Conservation (phyloP, 2,888 invertebrate genomes). For the Diarsia dahlii region DNA sequence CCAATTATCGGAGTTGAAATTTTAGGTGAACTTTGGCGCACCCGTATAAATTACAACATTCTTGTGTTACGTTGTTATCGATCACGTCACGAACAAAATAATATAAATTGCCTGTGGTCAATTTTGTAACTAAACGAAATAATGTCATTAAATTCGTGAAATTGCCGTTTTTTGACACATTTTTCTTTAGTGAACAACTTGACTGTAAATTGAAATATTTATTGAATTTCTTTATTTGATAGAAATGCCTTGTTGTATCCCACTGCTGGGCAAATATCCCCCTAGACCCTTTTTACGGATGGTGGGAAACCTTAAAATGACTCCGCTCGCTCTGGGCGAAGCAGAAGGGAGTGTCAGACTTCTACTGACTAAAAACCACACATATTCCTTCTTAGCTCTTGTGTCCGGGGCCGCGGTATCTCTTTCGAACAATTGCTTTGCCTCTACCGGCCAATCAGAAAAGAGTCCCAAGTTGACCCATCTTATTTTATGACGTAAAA, state of each 20-base stretch:
- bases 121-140: constrained; percentile 17
- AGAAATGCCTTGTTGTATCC: neutral
- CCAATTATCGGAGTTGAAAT: no score
- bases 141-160: neutral
- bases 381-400: no score
- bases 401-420: no score
- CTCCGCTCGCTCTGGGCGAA: no score
- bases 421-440: no score
- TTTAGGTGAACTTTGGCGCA: no score
- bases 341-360: no score
- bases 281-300: no score
- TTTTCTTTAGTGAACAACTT: neutral
- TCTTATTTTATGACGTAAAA: neutral
- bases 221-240: neutral
- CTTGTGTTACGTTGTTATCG: constrained; percentile 36
- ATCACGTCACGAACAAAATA: constrained; percentile 40
- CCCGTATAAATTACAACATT: constrained; percentile 50
- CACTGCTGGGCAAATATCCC: no score
- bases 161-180: constrained; percentile 1
- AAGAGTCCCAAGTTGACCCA: neutral
- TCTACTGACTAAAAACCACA: no score
- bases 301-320: no score
- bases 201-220: neutral
- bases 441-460: no score
- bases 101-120: constrained; percentile 39